Evolutionary conservation across 2,888 invertebrate species (phyloP).

Genomic region (Agrochola lychnidis): DNA sequence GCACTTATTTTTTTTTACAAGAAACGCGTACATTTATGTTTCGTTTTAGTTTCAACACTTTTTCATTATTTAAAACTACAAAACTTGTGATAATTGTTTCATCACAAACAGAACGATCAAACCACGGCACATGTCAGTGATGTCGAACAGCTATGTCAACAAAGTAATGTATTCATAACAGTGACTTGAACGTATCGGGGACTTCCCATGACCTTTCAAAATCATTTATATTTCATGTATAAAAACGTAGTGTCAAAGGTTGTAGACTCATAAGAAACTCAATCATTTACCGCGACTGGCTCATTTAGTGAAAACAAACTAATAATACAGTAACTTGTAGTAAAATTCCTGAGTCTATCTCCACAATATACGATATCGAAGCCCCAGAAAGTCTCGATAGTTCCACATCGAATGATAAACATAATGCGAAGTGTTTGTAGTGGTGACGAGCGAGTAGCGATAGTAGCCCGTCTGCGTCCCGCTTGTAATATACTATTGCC

Average conservation of each 20-base stretch:
- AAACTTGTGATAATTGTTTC: neutral
- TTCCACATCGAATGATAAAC: neutral
- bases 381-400: neutral
- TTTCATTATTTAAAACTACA: neutral
- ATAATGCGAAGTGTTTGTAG: no score
- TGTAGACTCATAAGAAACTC: neutral
- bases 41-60: neutral
- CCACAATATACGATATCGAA: neutral
- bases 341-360: neutral
- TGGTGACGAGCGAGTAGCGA: neutral
- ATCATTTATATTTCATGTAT: neutral
- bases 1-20: neutral
- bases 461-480: neutral
- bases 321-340: neutral
- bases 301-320: neutral
- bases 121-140: constrained; percentile 1
- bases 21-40: constrained; percentile 1
- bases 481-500: neutral
- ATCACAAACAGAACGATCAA: neutral
- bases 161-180: constrained; percentile 5
- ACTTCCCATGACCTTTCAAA: constrained; percentile 21
- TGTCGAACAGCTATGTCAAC: constrained; percentile 13
- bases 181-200: constrained; percentile 1
- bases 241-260: neutral
- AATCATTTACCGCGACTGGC: no score